A percentile compares a stretch with the other conserved stretches of the same genome.
Evolutionary conservation across 2,888 invertebrate genomes (phyloP).

Genomic region (Parthenolecanium corni): DNA sequence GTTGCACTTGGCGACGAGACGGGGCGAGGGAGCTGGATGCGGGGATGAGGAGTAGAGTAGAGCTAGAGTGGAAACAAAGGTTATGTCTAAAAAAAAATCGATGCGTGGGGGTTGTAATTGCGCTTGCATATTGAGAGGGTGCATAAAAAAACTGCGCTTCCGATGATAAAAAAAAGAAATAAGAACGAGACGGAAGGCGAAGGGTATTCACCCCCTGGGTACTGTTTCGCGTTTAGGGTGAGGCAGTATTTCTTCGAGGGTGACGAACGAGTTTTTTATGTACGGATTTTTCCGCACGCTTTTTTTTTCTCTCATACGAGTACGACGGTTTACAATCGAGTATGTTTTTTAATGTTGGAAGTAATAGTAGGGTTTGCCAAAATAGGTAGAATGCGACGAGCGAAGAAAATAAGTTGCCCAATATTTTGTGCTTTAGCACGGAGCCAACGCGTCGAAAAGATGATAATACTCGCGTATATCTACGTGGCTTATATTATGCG

Average conservation of each 20-base stretch:
- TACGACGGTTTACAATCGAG: conserved; percentile 12
- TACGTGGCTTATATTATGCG: no score
- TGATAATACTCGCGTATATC: no score
- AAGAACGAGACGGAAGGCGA: not conserved
- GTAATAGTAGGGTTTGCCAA: conserved; percentile 19
- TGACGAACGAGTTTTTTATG: conserved; percentile 25
- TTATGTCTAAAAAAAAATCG: conserved; percentile 26
- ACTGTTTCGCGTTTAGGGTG: conserved; percentile 16
- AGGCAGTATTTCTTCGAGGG: conserved; percentile 9
- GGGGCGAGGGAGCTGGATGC: conserved; percentile 4
- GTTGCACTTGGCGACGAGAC: conserved; percentile 1
- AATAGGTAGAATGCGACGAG: no score
- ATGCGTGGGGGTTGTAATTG: conserved; percentile 29
- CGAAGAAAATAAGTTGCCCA: no score
- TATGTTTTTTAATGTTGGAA: conserved; percentile 16
- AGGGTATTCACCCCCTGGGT: conserved; percentile 26
- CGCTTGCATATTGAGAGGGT: conserved; percentile 29
- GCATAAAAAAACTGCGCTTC: conserved; percentile 26
- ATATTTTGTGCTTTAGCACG: no score
- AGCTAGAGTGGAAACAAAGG: conserved; percentile 21
- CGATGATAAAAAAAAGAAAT: conserved; percentile 23
- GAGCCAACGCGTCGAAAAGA: no score
- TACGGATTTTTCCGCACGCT: not conserved
- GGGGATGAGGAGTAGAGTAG: conserved; percentile 11
- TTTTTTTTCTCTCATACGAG: not conserved